A percentile compares a stretch with the other conserved stretches of the same genome.
Conservation (phyloP, 2,797 vertebrate species). For the Urosaurus nigricauda region DNA sequence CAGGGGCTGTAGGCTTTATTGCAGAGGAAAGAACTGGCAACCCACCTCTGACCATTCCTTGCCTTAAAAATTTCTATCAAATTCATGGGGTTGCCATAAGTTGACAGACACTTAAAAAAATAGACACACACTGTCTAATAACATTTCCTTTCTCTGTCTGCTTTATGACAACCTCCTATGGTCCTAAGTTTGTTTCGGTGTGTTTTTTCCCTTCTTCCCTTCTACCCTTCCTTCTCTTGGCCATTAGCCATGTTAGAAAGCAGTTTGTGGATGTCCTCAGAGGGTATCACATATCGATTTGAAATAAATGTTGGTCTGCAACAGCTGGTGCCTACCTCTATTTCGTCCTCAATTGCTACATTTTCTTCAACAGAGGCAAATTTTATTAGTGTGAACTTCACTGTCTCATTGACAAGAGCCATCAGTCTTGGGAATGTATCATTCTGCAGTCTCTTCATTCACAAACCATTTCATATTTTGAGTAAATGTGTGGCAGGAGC, state of each 20-base stretch:
- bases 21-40: too few relatives aligned
- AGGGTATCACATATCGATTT: background rate
- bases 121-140: too few relatives aligned
- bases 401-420: background rate
- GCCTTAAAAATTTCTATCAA: too few relatives aligned
- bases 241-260: background rate
- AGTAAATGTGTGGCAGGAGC: background rate
- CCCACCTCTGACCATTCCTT: too few relatives aligned
- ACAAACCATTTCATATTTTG: background rate
- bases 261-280: background rate
- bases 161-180: background rate
- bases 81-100: too few relatives aligned
- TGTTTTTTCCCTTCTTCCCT: too few relatives aligned
- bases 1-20: too few relatives aligned
- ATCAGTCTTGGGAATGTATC: background rate
- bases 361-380: background rate
- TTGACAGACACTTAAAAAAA: too few relatives aligned
- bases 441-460: background rate
- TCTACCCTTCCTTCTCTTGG: background rate
- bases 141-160: background rate
- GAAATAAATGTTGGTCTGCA: background rate
- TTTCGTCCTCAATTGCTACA: conserved; percentile 27
- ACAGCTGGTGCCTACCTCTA: background rate
- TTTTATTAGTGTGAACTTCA: background rate
- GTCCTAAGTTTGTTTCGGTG: background rate